Conservation (phyloP, 2,797 vertebrate species). For the Silurus aristotelis region DNA sequence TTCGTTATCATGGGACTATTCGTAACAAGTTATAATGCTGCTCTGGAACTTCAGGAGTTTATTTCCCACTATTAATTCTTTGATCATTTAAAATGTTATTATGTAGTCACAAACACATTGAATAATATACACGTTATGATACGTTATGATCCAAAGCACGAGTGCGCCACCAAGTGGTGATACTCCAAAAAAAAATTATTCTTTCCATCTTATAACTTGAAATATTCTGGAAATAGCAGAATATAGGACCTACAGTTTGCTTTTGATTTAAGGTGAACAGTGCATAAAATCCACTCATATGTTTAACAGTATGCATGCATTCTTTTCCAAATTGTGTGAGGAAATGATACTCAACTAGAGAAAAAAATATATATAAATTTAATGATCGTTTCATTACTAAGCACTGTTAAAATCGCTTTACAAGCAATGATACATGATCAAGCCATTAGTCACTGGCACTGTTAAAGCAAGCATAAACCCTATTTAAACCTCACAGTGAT, state of each 20-base stretch:
- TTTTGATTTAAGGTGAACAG: not conserved
- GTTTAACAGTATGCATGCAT: not conserved
- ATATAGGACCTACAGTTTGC: not conserved
- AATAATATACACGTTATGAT: not conserved
- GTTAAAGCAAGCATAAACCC: not conserved
- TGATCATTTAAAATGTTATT: not conserved
- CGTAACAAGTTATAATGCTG: not conserved
- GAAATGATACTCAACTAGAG: not conserved
- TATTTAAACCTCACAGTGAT: not conserved
- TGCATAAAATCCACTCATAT: too few relatives aligned
- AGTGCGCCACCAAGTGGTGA: constrained; percentile 38
- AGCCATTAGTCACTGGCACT: not conserved
- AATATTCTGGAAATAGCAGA: too few relatives aligned
- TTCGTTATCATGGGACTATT: not conserved
- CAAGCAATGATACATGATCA: not conserved
- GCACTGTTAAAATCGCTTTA: not conserved
- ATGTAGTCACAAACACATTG: not conserved
- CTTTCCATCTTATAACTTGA: too few relatives aligned
- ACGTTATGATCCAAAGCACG: not conserved
- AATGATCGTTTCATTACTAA: not conserved
- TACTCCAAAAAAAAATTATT: not conserved
- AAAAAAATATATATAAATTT: not conserved
- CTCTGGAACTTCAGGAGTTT: not conserved
- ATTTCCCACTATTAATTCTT: not conserved
- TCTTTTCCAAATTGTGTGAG: too few relatives aligned